Evolutionary conservation across 2,797 vertebrate species (phyloP).

Genomic region (Poliocrania exsul): DNA sequence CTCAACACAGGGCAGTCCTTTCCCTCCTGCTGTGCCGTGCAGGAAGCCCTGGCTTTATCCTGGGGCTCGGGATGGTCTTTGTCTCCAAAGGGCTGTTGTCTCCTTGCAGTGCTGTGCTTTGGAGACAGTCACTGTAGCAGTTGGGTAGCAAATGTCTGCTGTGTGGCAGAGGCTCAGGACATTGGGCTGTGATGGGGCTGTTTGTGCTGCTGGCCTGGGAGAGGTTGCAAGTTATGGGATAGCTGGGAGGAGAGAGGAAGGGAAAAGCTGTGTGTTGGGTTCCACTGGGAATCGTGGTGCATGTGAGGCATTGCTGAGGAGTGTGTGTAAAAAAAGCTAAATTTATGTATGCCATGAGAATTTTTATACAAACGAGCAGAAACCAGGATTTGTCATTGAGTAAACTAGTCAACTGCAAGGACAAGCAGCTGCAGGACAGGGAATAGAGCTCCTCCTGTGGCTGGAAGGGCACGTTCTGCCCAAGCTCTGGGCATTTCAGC

Average conservation of each 20-base stretch:
- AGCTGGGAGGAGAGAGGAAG: neutral
- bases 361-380: neutral
- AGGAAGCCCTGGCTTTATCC: neutral
- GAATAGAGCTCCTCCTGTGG: neutral
- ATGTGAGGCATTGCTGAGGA: neutral
- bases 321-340: neutral
- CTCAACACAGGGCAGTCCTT: neutral
- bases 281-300: fast-evolving
- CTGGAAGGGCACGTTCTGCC: neutral
- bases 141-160: neutral
- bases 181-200: neutral
- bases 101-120: neutral
- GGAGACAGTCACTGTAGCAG: neutral
- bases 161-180: neutral
- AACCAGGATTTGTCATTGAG: neutral
- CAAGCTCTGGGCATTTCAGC: neutral
- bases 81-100: neutral
- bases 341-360: neutral
- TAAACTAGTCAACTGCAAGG: neutral
- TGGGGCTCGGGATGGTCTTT: neutral
- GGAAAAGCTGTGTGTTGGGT: neutral
- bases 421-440: neutral
- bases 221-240: neutral
- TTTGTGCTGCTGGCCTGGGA: neutral
- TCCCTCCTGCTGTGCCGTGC: neutral